Evolutionary conservation across 2,113 vertebrate genomes (phyloP), one percentile per base, ranked within the genome.

Genomic region (Otocyon megalotis): DNA sequence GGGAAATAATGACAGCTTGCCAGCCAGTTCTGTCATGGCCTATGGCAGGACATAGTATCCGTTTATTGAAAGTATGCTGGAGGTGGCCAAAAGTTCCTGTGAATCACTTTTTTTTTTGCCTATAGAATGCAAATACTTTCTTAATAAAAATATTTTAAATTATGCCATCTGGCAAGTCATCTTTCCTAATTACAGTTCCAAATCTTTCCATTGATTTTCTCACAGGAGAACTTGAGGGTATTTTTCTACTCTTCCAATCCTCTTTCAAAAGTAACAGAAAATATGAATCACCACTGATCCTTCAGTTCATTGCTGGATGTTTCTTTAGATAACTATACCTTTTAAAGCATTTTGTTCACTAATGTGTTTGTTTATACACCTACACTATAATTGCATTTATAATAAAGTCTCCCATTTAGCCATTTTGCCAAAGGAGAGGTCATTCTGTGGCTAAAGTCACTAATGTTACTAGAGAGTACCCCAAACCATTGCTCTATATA

Each of bases 371-470:
- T 91, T 82, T 89, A 89, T 67, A 69, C 1, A 86, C 12, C 19
- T 86, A 60, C 3, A 56, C 24, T 53, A 30, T 82, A 83, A 83
- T 93, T 96, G 89, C 3, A 37, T 83, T 83, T 96, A 67, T 15
- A 50, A 8, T 32, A 77, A 80, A 93, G 11, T 32, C 2, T 72
- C 3, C 28, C 10, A 82, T 65, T 90, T 81, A 94, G 58, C 43
- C 56, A 60, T 74, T 35, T 97, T 96, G 90, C 58, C 69, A 95
- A 95, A 90, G 58, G 69, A 87, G 95, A 97, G 43, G 58, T 81
- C 74, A 94, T 94, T 48, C 56, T 90, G n/a, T 95, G 79, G 94
- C 77, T 97, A 96, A 93, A 5, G 3, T 30, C 54, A 89, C 24
- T 93, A 32, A 93, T 74, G 9, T 94, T 67, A 88, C 60, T 87